Conservation (phyloP, 2,888 invertebrate genomes). For the Scaptomyza parva region DNA sequence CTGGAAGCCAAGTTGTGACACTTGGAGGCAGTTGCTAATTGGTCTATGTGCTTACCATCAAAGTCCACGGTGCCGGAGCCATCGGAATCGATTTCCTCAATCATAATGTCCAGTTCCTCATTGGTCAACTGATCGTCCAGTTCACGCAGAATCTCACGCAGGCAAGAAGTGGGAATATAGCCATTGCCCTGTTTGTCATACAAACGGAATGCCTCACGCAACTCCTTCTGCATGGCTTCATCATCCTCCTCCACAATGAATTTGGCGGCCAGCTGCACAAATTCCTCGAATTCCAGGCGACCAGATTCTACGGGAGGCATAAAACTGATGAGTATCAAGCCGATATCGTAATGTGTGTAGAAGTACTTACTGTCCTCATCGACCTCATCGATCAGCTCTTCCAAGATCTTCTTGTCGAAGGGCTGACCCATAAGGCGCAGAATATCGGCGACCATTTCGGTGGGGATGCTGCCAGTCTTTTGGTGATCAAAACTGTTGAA, state of each 20-base stretch:
- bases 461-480: slow-evolving; percentile 96
- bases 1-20: slow-evolving; percentile 53
- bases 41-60: slow-evolving; percentile 90
- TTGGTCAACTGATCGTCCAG: slow-evolving; percentile 98
- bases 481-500: slow-evolving; percentile 98
- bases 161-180: slow-evolving; percentile 96
- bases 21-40: slow-evolving; percentile 35
- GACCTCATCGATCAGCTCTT: slow-evolving; percentile 98
- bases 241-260: slow-evolving; percentile 99
- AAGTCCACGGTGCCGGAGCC: slow-evolving; percentile 99
- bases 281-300: slow-evolving; percentile 97
- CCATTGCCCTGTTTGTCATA: slow-evolving; percentile 99
- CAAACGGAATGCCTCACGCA: slow-evolving; percentile 99
- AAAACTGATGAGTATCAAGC: not conserved
- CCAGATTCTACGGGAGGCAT: slow-evolving; percentile 92
- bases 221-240: slow-evolving; percentile 98
- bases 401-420: slow-evolving; percentile 97
- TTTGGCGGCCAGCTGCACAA: slow-evolving; percentile 97
- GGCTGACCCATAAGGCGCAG: slow-evolving; percentile 98
- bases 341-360: not conserved
- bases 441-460: slow-evolving; percentile 97
- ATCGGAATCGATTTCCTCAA: slow-evolving; percentile 99
- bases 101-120: slow-evolving; percentile 97
- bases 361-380: slow-evolving; percentile 95
- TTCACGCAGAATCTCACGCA: slow-evolving; percentile 97